phyloP scores from a whole-genome alignment of 2,113 vertebrate species.

The Spea bombifrons region DNA sequence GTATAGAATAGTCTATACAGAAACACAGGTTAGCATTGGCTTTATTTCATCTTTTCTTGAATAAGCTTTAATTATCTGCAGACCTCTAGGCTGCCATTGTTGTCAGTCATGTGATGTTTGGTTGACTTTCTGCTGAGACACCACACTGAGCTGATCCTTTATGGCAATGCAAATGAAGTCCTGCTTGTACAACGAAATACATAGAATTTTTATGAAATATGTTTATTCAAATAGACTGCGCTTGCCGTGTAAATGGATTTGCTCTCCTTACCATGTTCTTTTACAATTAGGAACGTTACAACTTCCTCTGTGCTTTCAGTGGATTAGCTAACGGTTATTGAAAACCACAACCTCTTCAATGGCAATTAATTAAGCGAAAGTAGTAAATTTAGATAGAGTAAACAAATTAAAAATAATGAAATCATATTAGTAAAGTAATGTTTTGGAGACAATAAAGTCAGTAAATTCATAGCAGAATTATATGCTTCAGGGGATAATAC shows the following conservation, averaged over 20 bases:
- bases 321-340: conserved; percentile 41
- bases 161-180: no score
- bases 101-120: no score
- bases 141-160: no score
- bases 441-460: conserved; percentile 29
- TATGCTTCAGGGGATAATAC: conserved; percentile 18
- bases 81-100: no score
- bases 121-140: no score
- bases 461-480: conserved; percentile 15
- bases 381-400: conserved; percentile 40
- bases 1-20: no score
- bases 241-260: conserved; percentile 46
- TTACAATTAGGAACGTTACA: conserved; percentile 47
- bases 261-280: conserved; percentile 29
- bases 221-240: conserved; percentile 35
- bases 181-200: no score
- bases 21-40: no score
- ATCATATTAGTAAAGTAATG: conserved; percentile 36
- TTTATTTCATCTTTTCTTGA: no score
- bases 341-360: conserved; percentile 45
- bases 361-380: conserved; percentile 45
- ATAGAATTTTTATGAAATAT: conserved; percentile 14
- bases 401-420: conserved; percentile 43
- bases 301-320: conserved; percentile 37
- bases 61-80: no score